Percentiles rank a stretch among this genome's conserved stretches.
phyloP scores from a whole-genome alignment of 2,888 invertebrate genomes.

The Drosophila parthenogenetica region DNA sequence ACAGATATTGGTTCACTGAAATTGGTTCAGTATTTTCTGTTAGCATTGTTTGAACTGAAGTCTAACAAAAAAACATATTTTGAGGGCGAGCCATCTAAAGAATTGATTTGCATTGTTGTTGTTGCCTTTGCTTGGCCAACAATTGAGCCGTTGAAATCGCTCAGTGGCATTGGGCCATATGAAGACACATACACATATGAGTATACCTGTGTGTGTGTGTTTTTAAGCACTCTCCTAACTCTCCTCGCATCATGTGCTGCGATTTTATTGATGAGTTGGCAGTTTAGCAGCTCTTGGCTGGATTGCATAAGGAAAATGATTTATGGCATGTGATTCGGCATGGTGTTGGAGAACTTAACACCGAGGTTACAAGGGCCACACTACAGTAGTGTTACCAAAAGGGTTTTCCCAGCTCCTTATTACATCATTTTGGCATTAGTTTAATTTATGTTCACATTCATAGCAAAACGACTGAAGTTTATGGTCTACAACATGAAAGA shows the following conservation, averaged over 20 bases:
- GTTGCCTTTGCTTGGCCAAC: conserved; percentile 45
- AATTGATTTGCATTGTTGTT: conserved; percentile 74
- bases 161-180: conserved; percentile 40
- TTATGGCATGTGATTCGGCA: conserved; percentile 66
- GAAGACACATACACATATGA: conserved; percentile 4
- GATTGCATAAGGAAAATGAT: conserved; percentile 76
- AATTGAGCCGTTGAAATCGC: conserved; percentile 64
- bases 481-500: neutral
- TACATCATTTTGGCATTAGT: conserved; percentile 10
- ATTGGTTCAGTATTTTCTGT: conserved; percentile 45
- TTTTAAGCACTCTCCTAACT: conserved; percentile 24
- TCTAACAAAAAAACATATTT: conserved; percentile 43
- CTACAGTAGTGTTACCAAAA: conserved; percentile 23
- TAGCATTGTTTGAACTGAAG: conserved; percentile 55
- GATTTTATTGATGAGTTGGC: conserved; percentile 58
- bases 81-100: conserved; percentile 55
- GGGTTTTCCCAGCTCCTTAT: conserved; percentile 9
- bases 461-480: conserved; percentile 22
- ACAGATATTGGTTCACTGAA: conserved; percentile 24
- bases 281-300: conserved; percentile 43
- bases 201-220: conserved; percentile 4
- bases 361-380: conserved; percentile 58
- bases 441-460: conserved; percentile 22
- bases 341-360: conserved; percentile 50
- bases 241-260: conserved; percentile 54